Base-by-base conservation (phyloP, 2,888 invertebrate genomes). In the Neoaliturus tenellus region DNA sequence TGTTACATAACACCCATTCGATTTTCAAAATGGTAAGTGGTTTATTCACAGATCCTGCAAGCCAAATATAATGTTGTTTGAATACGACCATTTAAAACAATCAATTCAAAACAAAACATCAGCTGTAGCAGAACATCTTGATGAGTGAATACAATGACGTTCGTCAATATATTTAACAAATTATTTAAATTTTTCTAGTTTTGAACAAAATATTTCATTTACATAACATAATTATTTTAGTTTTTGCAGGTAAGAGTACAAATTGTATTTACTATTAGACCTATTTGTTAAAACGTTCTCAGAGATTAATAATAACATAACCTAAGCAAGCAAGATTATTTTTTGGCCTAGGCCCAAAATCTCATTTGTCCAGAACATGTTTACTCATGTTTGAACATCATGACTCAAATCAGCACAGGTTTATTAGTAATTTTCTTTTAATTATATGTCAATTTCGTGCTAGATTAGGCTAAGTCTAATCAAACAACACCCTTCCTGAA, bases 21-120 rank as follows among this genome's bases (percentile, higher is more conserved):
- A 20, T 71, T 75, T 75, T 44, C 73, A 75, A 75, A 75, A 75
- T 75, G 73, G 73, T 75, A 75, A 75, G 73, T 75, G 25, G 23
- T 12, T 48, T 62, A 31, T 25, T 62, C 17, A 28, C 25, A 28
- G 6, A 8, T 6, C 14, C 62, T 20, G 6, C 17, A 28, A 31
- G 62, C 28, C 31, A 48, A 4, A 48, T 48, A 14, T 10, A 51
- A 17, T 44, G 10, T 44, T 23, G 55, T 6, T 23, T 55, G 6
- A 62, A 31, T 14, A 2, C 62, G 28, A 31, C 6, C 62, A 62
- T 12, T 3, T 5, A 51, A 51, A 51, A 6, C 51, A n/a, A 14
- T 51, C 8, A 51, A 28, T 55, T 20, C 23, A 55, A 25, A 28
- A 31, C 17, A 28, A 20, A 4, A 10, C 62, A 14, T 28, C 62